A percentile compares a stretch with the other conserved stretches of the same genome.
Evolutionary conservation across 2,113 vertebrate species (phyloP).

Genomic region (Sula dactylatra): DNA sequence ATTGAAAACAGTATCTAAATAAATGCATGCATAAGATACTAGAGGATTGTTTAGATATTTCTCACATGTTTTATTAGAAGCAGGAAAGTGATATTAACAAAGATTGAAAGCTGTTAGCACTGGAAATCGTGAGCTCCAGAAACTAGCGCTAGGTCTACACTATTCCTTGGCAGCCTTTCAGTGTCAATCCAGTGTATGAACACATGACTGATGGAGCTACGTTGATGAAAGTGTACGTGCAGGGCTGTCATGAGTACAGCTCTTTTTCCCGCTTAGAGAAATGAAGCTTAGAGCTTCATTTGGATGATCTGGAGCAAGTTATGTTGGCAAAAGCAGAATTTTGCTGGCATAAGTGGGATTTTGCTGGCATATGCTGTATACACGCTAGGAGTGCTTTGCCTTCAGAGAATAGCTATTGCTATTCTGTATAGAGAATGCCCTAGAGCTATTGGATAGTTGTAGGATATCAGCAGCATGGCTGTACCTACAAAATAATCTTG

Average conservation of each 20-base stretch:
- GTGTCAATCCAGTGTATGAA: not conserved
- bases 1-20: not conserved
- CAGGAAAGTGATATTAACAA: not conserved
- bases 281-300: not conserved
- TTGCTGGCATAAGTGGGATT: conserved; percentile 3
- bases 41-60: not conserved
- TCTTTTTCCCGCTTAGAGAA: not conserved
- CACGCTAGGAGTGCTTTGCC: not conserved
- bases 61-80: not conserved
- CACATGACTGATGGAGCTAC: not conserved
- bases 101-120: not conserved
- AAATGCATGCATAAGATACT: not conserved
- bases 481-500: not conserved
- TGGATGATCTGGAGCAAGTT: not conserved
- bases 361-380: not conserved
- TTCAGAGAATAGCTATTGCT: not conserved
- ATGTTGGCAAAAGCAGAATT: not conserved
- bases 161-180: not conserved
- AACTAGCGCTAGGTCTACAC: not conserved
- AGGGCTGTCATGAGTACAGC: not conserved
- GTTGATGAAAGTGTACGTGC: not conserved
- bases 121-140: not conserved
- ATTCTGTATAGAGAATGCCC: not conserved
- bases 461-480: not conserved
- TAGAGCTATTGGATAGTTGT: not conserved